Evolutionary conservation across 1,140 invertebrate species (phyloP), one percentile per base, ranked within the genome.

Genomic region (Drosophila paulistorum): DNA sequence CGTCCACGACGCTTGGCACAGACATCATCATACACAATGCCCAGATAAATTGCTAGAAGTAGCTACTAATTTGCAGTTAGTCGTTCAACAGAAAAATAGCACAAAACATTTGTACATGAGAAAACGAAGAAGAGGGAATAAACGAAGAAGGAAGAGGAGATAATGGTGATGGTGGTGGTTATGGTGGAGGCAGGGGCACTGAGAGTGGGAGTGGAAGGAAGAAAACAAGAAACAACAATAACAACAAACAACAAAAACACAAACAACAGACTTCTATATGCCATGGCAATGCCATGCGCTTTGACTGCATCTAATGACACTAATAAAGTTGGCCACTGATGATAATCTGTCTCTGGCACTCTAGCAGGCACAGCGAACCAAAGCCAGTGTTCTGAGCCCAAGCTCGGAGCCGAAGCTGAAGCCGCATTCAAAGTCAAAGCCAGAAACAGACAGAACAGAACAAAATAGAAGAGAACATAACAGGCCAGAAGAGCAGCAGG

Each of bases 261-360:
- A 77, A 68, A 68, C 69, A 65, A 48, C 63, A 71, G 41, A 42
- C 80, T 83, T 77, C 81, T 51, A 23, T 51, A 20, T 9, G 67
- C 30, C 30, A 30, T 70, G 51, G 72, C 41, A 77, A 84, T 80
- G 73, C 77, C 82, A 69, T 85, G 81, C 82, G 82, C 81, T 81
- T 77, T 86, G 81, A 86, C 82, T 84, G 81, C 81, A 84, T 84
- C 81, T 84, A 84, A 84, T 84, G 81, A 84, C 81, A 84, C 81
- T 86, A 84, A 84, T 84, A 85, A 84, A 84, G 82, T 86, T 84
- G 78, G 78, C 81, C 82, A 85, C 81, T 84, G 81, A 84, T 86
- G 81, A 81, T 84, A 84, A 84, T 84, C 82, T 84, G 81, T 84
- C 81, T 86, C 78, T 81, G 78, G 82, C 81, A 78, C 78, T 81